phyloP scores from a whole-genome alignment of 2,797 vertebrate species.

The Oreochromis grahami region DNA sequence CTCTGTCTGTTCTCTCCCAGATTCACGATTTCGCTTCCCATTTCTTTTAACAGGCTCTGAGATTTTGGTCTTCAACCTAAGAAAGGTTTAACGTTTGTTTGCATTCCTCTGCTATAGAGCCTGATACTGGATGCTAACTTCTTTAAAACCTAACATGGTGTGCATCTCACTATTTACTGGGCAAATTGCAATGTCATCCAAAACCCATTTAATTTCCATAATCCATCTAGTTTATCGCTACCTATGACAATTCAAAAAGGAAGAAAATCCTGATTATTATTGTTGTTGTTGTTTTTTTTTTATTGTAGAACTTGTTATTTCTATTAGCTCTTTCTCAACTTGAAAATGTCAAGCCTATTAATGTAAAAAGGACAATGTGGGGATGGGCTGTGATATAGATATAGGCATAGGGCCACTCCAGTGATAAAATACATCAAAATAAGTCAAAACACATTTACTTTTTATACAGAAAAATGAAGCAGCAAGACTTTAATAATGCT shows the following conservation, averaged over 20 bases:
- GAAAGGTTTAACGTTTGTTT: neutral
- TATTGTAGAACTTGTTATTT: neutral
- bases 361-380: neutral
- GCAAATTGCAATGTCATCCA: neutral
- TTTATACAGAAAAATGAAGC: neutral
- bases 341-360: neutral
- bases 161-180: neutral
- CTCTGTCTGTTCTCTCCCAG: no score
- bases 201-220: neutral
- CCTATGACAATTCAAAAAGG: neutral
- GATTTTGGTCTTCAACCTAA: neutral
- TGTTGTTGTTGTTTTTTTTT: accelerated
- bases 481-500: neutral
- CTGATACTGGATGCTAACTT: neutral
- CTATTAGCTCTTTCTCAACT: neutral
- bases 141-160: neutral
- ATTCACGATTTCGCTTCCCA: neutral
- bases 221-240: neutral
- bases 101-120: neutral
- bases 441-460: neutral
- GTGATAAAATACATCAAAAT: neutral
- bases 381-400: neutral
- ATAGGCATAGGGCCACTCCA: neutral
- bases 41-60: neutral
- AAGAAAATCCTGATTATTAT: neutral